These are phyloP conservation scores for Villa cingulata DNA, from an alignment of 2,888 invertebrate species.

Conservation along the genomic window DNA sequence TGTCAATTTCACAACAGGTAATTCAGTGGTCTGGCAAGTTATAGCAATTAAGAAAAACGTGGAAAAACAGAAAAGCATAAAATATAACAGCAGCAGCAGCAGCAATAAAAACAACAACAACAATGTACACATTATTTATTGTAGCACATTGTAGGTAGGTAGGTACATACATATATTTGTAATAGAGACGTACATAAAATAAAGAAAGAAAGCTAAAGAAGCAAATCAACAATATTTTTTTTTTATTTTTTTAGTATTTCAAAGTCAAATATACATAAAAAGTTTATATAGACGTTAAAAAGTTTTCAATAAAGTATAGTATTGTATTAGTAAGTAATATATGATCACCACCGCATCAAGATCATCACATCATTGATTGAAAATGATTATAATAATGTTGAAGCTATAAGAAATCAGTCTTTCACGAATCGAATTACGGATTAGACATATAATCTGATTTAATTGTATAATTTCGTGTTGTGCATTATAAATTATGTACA, in stretches of 20 bases:
- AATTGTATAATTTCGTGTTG: too few species aligned
- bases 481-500: too few species aligned
- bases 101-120: too few species aligned
- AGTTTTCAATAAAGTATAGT: too few species aligned
- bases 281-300: too few species aligned
- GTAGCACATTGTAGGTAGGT: too few species aligned
- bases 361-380: neutral
- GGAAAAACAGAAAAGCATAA: too few species aligned
- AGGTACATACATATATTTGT: too few species aligned
- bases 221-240: neutral
- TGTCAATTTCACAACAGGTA: neutral
- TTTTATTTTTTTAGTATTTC: too few species aligned
- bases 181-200: neutral
- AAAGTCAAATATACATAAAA: too few species aligned
- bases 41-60: neutral
- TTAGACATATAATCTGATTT: neutral
- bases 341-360: neutral
- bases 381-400: conserved; percentile 2
- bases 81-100: too few species aligned
- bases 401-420: conserved; percentile 6
- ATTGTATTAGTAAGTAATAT: conserved; percentile 5
- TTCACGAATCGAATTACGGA: conserved; percentile 5
- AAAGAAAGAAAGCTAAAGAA: neutral
- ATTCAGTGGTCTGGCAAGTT: neutral
- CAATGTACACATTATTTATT: too few species aligned